Conservation (phyloP, 2,888 invertebrate species). For the Cyclophora punctaria region DNA sequence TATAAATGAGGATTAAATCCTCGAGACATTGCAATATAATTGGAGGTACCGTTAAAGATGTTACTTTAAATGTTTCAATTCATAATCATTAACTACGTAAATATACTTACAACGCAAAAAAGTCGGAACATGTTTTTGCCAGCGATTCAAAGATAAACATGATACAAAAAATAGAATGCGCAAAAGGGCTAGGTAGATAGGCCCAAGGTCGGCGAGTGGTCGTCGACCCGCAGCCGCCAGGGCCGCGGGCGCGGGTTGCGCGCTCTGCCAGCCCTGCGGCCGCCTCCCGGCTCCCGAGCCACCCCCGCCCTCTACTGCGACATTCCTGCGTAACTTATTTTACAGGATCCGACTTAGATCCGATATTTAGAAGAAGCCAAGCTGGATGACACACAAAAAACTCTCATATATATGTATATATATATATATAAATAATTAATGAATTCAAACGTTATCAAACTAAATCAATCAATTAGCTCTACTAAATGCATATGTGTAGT, state of each 20-base stretch:
- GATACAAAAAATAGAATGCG: conserved; percentile 10
- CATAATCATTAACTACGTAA: too few relatives aligned
- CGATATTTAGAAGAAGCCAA: too few relatives aligned
- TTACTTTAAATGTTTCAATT: too few relatives aligned
- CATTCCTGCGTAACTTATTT: conserved; percentile 21
- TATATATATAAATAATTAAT: not conserved
- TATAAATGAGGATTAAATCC: too few relatives aligned
- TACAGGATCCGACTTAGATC: too few relatives aligned
- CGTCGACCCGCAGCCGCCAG: conserved; percentile 48
- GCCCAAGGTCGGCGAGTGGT: conserved; percentile 42
- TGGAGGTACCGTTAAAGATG: too few relatives aligned
- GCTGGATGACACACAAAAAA: too few relatives aligned
- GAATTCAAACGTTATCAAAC: not conserved
- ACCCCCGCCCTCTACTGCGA: conserved; percentile 7
- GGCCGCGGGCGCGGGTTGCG: conserved; percentile 2
- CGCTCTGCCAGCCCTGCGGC: conserved; percentile 4
- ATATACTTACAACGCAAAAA: conserved; percentile 1
- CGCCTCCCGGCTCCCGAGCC: conserved; percentile 1
- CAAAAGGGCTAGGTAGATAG: conserved; percentile 30
- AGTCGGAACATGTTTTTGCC: not conserved
- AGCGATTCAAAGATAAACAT: conserved; percentile 7
- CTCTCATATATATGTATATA: too few relatives aligned
- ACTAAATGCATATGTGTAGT: not conserved
- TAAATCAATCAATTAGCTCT: too few relatives aligned
- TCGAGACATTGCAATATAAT: too few relatives aligned